A percentile compares a stretch with the other conserved stretches of the same genome.
Conservation (phyloP, 2,797 vertebrate genomes). For the Triplophysa yarkandensis region DNA sequence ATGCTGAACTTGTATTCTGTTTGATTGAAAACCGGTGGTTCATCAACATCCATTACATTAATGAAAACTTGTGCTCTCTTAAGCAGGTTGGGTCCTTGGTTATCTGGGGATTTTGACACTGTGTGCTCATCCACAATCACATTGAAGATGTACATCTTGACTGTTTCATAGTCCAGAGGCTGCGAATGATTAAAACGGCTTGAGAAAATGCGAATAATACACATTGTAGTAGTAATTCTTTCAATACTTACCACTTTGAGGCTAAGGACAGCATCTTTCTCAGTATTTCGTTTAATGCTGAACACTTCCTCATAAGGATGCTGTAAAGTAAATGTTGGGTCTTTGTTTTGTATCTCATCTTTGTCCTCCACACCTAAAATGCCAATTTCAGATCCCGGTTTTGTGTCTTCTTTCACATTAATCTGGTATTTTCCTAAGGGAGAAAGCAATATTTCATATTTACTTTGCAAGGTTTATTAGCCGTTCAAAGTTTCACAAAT, state of each 20-base stretch:
- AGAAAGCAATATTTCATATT: not conserved
- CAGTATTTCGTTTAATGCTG: constrained; percentile 67
- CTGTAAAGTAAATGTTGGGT: constrained; percentile 79
- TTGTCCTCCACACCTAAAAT: constrained; percentile 80
- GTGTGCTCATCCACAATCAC: constrained; percentile 80
- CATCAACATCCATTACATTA: constrained; percentile 84
- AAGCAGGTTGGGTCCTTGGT: constrained; percentile 44
- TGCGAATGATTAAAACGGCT: constrained; percentile 57
- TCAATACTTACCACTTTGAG: constrained; percentile 80
- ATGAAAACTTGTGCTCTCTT: constrained; percentile 78
- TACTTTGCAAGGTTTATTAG: not conserved
- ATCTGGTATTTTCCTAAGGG: constrained; percentile 68
- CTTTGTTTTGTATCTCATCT: constrained; percentile 87
- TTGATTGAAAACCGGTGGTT: constrained; percentile 83
- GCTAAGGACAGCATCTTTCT: constrained; percentile 83
- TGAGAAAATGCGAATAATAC: not conserved
- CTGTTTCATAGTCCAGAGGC: constrained; percentile 86
- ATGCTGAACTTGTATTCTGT: constrained; percentile 79
- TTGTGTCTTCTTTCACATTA: constrained; percentile 81
- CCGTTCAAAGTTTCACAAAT: not conserved
- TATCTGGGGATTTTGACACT: constrained; percentile 68
- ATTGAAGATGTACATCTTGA: constrained; percentile 72
- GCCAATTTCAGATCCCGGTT: constrained; percentile 75
- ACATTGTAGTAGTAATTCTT: not conserved
- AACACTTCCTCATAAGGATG: constrained; percentile 68